These are phyloP conservation scores for Diaphora mendica DNA, from an alignment of 2,888 invertebrate species.

Conservation along the genomic window DNA sequence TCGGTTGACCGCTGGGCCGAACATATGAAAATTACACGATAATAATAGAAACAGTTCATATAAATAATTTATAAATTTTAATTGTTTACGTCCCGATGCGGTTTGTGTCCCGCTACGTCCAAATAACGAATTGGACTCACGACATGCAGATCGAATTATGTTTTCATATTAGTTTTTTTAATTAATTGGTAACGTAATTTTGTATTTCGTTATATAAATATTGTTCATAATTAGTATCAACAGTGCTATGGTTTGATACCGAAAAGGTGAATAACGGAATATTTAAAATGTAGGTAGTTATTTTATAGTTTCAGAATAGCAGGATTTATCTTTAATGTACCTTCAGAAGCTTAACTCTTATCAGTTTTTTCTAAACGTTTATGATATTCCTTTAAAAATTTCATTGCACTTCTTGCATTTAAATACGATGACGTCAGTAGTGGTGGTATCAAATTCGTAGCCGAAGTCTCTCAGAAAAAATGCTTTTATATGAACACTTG, in stretches of 20 bases:
- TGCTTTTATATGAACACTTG: background rate
- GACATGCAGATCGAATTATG: conserved; percentile 67
- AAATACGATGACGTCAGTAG: too few relatives aligned
- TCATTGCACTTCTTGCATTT: background rate
- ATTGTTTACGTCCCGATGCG: conserved; percentile 75
- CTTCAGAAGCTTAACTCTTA: background rate
- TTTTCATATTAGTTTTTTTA: conserved; percentile 68
- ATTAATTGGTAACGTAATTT: conserved; percentile 50
- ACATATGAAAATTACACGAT: conserved; percentile 65
- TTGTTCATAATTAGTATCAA: conserved; percentile 20
- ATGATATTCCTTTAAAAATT: background rate
- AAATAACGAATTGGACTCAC: conserved; percentile 71
- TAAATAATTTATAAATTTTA: conserved; percentile 58
- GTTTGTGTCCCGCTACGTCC: conserved; percentile 67
- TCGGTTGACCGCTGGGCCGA: conserved; percentile 62
- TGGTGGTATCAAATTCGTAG: background rate
- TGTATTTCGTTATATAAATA: conserved; percentile 45
- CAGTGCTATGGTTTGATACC: conserved; percentile 14
- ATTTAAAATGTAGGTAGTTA: background rate
- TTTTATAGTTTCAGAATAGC: background rate
- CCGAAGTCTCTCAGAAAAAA: background rate
- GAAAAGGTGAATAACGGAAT: background rate
- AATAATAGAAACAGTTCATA: conserved; percentile 60
- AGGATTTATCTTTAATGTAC: background rate
- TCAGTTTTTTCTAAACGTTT: too few relatives aligned